Evolutionary conservation across 2,113 vertebrate species (phyloP), one percentile per base, ranked within the genome.

Genomic region (Onychostruthus taczanowskii): DNA sequence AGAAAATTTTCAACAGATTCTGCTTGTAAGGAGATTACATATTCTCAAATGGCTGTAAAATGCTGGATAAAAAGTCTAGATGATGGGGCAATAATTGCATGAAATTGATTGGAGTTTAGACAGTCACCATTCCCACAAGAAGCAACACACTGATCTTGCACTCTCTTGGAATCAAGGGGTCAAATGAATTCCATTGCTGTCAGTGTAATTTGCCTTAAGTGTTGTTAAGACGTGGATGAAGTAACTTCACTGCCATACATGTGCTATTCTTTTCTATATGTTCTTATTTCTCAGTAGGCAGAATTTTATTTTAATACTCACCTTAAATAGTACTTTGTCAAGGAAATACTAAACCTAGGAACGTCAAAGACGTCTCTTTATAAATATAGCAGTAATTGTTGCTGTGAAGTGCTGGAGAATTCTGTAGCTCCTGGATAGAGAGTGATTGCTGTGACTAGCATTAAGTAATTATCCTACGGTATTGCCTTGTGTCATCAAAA

Each of bases 11-110:
- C 82, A 93, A 24, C 62, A 64, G 39, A 87, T 93, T 83, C 67
- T 95, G 67, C 72, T 87, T 44, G 84, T 94, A 87, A 95, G 84
- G 80, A 94, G 89, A 89, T 95, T 81, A 72, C 30, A 39, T 81
- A 87, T 78, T 93, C 89, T 94, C 73, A 74, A 70, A 85, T 69
- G 68, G 46, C 55, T 93, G 33, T 88, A 80, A 94, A 92, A 80
- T 77, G 37, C 75, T 58, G 86, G 52, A 85, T 76, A 53, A 68
- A 85, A 95, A 56, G 20, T 83, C 28, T 80, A 69, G 70, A 76
- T 93, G 75, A 76, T 74, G 70, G 85, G 43, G 63, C 67, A 92
- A 0, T 66, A 83, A 72, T 58, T 76, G 63, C 28, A 35, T 86
- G 68, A 77, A 80, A 79, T 75, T 52, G 63, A 23, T n/a, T 55